phyloP scores from a whole-genome alignment of 2,113 vertebrate genomes.

The Scomber scombrus region DNA sequence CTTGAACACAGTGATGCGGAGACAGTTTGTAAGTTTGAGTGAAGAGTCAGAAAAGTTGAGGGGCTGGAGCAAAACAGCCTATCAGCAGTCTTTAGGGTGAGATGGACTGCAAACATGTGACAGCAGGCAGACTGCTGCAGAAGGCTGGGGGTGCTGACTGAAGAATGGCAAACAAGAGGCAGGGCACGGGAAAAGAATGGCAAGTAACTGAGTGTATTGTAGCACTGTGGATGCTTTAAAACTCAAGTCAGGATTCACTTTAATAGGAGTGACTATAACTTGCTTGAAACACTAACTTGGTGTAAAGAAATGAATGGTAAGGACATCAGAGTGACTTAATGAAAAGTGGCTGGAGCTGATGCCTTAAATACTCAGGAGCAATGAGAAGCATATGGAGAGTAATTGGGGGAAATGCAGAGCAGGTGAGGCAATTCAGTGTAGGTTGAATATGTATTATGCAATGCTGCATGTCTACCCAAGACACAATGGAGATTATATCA shows the following conservation, averaged over 20 bases:
- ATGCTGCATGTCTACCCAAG: too few species aligned
- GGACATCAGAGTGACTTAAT: not conserved
- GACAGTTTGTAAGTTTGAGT: not conserved
- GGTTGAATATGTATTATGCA: too few species aligned
- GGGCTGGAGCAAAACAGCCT: not conserved
- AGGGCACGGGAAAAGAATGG: not conserved
- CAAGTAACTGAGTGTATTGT: not conserved
- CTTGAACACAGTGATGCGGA: not conserved
- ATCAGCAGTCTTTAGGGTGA: not conserved
- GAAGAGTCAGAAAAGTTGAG: not conserved
- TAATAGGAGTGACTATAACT: not conserved
- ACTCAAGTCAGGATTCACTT: not conserved
- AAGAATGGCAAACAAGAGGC: not conserved
- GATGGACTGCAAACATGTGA: not conserved
- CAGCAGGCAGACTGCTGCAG: not conserved
- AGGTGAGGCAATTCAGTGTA: too few species aligned
- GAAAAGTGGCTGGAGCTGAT: not conserved
- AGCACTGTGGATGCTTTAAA: not conserved
- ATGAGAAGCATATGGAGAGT: too few species aligned
- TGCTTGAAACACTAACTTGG: not conserved
- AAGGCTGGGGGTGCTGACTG: slow-evolving; percentile 2
- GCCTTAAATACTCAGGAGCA: not conserved
- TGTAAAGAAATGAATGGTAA: not conserved
- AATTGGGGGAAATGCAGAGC: not conserved
- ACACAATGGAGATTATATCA: too few species aligned